These are phyloP conservation scores for Trachelus troglodyta DNA, from an alignment of 2,888 invertebrate species.

Conservation along the genomic window DNA sequence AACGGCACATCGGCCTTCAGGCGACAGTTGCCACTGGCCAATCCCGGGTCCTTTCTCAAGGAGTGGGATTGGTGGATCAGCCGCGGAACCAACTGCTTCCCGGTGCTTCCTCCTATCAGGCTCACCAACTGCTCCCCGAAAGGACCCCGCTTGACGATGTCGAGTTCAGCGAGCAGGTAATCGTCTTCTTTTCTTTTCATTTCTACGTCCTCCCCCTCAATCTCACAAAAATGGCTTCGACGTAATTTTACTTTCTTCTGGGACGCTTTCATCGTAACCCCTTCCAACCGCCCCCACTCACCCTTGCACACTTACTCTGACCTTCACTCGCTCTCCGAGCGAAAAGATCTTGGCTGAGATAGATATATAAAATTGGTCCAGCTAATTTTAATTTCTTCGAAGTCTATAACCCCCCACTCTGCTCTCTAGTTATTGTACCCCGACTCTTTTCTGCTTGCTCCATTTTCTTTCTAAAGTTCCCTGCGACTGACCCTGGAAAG, in stretches of 20 bases:
- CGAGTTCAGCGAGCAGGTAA: constrained; percentile 38
- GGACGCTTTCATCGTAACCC: too few relatives aligned
- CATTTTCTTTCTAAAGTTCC: too few relatives aligned
- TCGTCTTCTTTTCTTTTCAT: constrained; percentile 25
- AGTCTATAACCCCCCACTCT: too few relatives aligned
- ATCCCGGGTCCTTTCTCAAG: constrained; percentile 38
- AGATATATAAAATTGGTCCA: constrained; percentile 1
- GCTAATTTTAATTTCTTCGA: neutral
- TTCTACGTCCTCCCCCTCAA: constrained; percentile 12
- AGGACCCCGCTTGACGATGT: constrained; percentile 21
- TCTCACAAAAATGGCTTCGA: neutral
- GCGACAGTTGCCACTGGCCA: constrained; percentile 37
- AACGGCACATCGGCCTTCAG: constrained; percentile 55
- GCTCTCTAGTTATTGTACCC: too few relatives aligned
- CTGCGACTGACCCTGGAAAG: neutral
- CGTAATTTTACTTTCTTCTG: too few relatives aligned
- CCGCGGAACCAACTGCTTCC: constrained; percentile 31
- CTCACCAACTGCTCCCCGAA: constrained; percentile 24
- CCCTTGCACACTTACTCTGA: constrained; percentile 15
- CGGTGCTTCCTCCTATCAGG: constrained; percentile 18
- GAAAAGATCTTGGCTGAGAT: neutral
- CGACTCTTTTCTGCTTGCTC: too few relatives aligned
- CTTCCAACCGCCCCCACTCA: constrained; percentile 7
- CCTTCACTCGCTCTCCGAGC: neutral
- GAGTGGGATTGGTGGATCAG: constrained; percentile 26